Percentiles rank a stretch among this genome's conserved stretches.
Evolutionary conservation across 2,888 invertebrate genomes (phyloP).

Genomic region (Carabus problematicus): DNA sequence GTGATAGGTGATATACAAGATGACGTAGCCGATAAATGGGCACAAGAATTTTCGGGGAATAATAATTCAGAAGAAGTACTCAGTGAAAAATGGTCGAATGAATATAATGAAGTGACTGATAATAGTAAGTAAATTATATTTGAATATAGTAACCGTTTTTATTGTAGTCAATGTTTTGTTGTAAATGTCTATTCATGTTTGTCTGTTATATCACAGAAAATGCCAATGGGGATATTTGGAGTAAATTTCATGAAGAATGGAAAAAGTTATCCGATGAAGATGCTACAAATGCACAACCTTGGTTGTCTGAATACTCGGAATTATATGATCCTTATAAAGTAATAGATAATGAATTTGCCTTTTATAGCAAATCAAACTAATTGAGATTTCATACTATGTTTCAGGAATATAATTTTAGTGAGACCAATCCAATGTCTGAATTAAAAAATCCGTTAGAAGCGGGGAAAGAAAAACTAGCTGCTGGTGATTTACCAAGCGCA

Average conservation of each 20-base stretch:
- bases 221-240: slow-evolving; percentile 70
- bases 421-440: slow-evolving; percentile 86
- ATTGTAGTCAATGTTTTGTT: background rate
- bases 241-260: slow-evolving; percentile 77
- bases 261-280: slow-evolving; percentile 73
- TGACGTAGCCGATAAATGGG: slow-evolving; percentile 60
- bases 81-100: slow-evolving; percentile 56
- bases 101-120: slow-evolving; percentile 52
- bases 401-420: slow-evolving; percentile 79
- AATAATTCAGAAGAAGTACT: slow-evolving; percentile 50
- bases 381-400: slow-evolving; percentile 44
- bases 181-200: too few relatives aligned
- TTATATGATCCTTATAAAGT: slow-evolving; percentile 70
- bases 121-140: slow-evolving; percentile 1
- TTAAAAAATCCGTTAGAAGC: slow-evolving; percentile 81
- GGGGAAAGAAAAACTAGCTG: slow-evolving; percentile 81
- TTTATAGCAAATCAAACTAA: slow-evolving; percentile 20
- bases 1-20: slow-evolving; percentile 57
- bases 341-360: slow-evolving; percentile 35
- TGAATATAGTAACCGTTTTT: slow-evolving; percentile 15
- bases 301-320: slow-evolving; percentile 74
- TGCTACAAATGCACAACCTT: slow-evolving; percentile 66
- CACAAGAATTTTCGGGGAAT: slow-evolving; percentile 57
- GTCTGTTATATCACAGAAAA: slow-evolving; percentile 63
- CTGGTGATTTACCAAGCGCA: slow-evolving; percentile 94